Evolutionary conservation across 2,113 vertebrate species (phyloP).

Genomic region (Xenopus borealis): DNA sequence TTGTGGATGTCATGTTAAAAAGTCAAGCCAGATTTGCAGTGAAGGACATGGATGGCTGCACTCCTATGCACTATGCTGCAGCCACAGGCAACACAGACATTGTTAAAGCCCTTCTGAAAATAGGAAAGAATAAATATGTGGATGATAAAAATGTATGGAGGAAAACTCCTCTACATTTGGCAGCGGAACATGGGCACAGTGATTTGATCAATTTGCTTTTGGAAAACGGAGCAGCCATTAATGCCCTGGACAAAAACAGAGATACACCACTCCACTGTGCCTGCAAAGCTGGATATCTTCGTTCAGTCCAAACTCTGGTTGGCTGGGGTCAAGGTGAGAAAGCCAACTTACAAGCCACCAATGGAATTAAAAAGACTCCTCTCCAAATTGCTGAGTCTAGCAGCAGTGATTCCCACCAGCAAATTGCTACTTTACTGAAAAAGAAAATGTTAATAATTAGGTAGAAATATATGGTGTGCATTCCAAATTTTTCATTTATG

Average conservation of each 20-base stretch:
- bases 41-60: slow-evolving; percentile 74
- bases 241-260: slow-evolving; percentile 64
- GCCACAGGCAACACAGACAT: slow-evolving; percentile 53
- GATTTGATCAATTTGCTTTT: slow-evolving; percentile 57
- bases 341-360: slow-evolving; percentile 59
- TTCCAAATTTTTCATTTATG: too few relatives aligned
- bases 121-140: slow-evolving; percentile 60
- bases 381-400: slow-evolving; percentile 64
- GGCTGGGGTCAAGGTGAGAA: slow-evolving; percentile 58
- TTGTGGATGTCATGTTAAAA: slow-evolving; percentile 53
- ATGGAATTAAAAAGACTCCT: slow-evolving; percentile 67
- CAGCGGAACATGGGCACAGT: slow-evolving; percentile 60
- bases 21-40: slow-evolving; percentile 57
- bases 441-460: slow-evolving; percentile 72
- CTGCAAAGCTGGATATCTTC: slow-evolving; percentile 58
- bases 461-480: slow-evolving; percentile 43
- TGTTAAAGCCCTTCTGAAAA: slow-evolving; percentile 52
- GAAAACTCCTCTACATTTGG: slow-evolving; percentile 65
- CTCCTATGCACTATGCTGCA: slow-evolving; percentile 64
- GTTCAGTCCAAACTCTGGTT: slow-evolving; percentile 56
- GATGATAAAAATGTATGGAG: slow-evolving; percentile 70
- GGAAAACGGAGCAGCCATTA: slow-evolving; percentile 60
- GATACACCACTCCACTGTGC: slow-evolving; percentile 72
- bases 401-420: slow-evolving; percentile 55
- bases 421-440: slow-evolving; percentile 61